A percentile compares a stretch with the other conserved stretches of the same genome.
Conservation (phyloP, 2,888 invertebrate species). For the Caenorhabditis imperialis region DNA sequence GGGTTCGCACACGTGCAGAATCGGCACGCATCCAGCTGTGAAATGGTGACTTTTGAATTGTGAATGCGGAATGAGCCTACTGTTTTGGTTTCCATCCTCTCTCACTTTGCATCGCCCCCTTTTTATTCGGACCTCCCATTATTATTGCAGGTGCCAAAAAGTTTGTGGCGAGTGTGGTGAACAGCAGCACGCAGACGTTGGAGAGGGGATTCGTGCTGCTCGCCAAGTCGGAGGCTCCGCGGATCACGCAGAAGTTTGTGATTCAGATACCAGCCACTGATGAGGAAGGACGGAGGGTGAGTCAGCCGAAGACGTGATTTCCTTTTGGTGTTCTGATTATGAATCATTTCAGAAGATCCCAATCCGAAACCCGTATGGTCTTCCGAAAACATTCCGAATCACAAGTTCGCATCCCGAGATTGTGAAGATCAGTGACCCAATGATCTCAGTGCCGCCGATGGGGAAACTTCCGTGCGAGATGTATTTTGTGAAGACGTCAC, state of each 20-base stretch:
- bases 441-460: conserved; percentile 36
- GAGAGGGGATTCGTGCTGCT: conserved; percentile 27
- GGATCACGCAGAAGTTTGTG: conserved; percentile 36
- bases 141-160: conserved; percentile 37
- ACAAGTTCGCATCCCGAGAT: conserved; percentile 51
- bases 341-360: conserved; percentile 56
- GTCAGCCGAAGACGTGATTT: too few species aligned
- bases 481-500: conserved; percentile 48
- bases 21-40: conserved; percentile 24
- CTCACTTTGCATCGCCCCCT: conserved; percentile 15
- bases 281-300: conserved; percentile 18
- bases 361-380: conserved; percentile 55
- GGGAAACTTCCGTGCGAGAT: conserved; percentile 36
- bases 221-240: conserved; percentile 28
- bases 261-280: conserved; percentile 39
- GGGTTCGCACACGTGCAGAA: conserved; percentile 21
- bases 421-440: conserved; percentile 28
- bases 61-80: too few species aligned
- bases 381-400: conserved; percentile 51
- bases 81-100: not conserved
- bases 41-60: conserved; percentile 25
- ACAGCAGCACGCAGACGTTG: conserved; percentile 25
- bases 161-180: conserved; percentile 37
- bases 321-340: too few species aligned
- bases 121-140: conserved; percentile 4